Evolutionary conservation across 2,888 invertebrate species (phyloP), one percentile per base, ranked within the genome.

Genomic region (Molorchus minor): DNA sequence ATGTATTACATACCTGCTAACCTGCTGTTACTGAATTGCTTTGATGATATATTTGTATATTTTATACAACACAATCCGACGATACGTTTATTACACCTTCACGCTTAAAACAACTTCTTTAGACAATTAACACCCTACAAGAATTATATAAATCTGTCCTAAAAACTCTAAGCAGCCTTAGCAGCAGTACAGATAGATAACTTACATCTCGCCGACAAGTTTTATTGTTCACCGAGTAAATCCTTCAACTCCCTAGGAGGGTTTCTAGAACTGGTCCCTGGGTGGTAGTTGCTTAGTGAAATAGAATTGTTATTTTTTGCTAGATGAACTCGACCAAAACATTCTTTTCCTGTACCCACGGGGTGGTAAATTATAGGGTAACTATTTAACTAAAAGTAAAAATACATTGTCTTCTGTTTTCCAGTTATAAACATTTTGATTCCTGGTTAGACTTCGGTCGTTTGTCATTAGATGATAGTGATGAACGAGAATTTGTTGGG

Each of bases 121-220:
- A 56, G 56, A 61, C 63, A 55, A 54, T 65, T 65, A 63, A 59
- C 62, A 61, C 52, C 54, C 46, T 45, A 56, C 61, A 65, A 65
- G 56, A 65, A 65, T 65, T 63, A 65, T 53, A 59, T 65, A 58
- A 56, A 63, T 49, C 61, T 64, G 61, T 62, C 62, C 55, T 57
- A 55, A 43, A 52, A 54, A 57, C 38, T 30, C 43, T 61, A 49
- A 60, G 15, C 19, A 19, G 12, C 35, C n/a, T n/a, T n/a, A 36
- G 30, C 33, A 15, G 5, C 8, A n/a, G n/a, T n/a, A n/a, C n/a
- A n/a, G n/a, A n/a, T n/a, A 29, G 29, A 21, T 12, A 49, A 21
- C 25, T 49, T 38, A 20, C 16, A 29, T 21, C 10, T 38, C 21
- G 35, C 30, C 35, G 33, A 20, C 36, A 16, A 47, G 19, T 19